phyloP scores from a whole-genome alignment of 2,797 vertebrate species.

The Periparus ater region DNA sequence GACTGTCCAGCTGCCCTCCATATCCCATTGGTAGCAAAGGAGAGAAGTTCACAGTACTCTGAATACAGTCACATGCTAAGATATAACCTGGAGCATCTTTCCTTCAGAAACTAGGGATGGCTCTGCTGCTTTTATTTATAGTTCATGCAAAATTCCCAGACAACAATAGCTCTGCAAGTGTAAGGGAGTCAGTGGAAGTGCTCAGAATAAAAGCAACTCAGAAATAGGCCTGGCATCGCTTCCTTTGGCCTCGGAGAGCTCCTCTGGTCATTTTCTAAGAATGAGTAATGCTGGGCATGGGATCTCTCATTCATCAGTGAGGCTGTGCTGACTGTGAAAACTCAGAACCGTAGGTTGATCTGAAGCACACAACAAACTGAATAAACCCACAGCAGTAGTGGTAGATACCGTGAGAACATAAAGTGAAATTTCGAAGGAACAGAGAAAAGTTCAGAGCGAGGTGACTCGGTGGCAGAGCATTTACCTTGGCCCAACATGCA shows the following conservation, averaged over 20 bases:
- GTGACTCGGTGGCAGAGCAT: not conserved
- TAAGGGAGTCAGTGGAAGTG: not conserved
- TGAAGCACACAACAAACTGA: not conserved
- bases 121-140: not conserved
- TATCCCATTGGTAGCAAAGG: not conserved
- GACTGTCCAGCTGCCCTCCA: not conserved
- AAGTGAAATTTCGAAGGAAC: not conserved
- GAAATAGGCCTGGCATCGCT: not conserved
- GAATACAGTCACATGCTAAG: fast-evolving
- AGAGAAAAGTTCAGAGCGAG: not conserved
- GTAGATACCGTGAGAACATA: not conserved
- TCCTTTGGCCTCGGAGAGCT: not conserved
- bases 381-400: not conserved
- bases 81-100: not conserved
- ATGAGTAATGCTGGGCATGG: constrained; percentile 8
- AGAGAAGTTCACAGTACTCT: not conserved
- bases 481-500: constrained; percentile 3
- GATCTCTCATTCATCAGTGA: not conserved
- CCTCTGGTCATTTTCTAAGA: not conserved
- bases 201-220: not conserved
- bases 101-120: not conserved
- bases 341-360: not conserved
- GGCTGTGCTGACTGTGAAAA: not conserved
- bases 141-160: not conserved
- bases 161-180: not conserved